Percentiles rank a stretch among this genome's conserved stretches.
Conservation (phyloP, 2,113 vertebrate species). For the Hydropotes inermis region DNA sequence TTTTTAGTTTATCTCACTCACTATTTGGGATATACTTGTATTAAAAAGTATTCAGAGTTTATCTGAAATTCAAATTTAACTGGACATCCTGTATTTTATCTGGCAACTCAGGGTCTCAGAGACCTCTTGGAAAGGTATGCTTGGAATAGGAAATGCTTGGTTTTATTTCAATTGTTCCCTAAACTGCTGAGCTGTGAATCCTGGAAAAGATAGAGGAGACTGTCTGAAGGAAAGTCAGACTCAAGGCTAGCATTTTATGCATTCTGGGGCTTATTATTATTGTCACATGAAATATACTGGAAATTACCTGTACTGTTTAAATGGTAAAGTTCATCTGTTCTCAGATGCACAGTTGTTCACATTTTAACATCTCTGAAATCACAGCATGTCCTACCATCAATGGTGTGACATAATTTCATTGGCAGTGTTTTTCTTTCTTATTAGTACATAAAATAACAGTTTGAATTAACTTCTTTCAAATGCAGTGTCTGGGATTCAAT, state of each 20-base stretch:
- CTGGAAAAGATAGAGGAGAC: background rate
- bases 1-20: background rate
- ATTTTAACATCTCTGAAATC: background rate
- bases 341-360: background rate
- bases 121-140: background rate
- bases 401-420: background rate
- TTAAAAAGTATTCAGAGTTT: background rate
- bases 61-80: background rate
- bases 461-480: background rate
- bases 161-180: background rate
- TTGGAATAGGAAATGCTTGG: background rate
- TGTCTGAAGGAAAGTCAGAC: background rate
- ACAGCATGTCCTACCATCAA: background rate
- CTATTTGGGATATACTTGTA: background rate
- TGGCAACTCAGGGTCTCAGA: background rate
- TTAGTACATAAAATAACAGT: background rate
- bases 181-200: background rate
- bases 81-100: background rate
- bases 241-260: background rate
- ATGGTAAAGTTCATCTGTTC: background rate
- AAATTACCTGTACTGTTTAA: background rate
- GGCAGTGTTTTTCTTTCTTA: background rate
- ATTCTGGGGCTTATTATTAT: background rate
- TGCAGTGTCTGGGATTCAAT: background rate
- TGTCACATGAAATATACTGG: background rate